Base-by-base conservation (phyloP, 2,888 invertebrate species). In the Hedya salicella region DNA sequence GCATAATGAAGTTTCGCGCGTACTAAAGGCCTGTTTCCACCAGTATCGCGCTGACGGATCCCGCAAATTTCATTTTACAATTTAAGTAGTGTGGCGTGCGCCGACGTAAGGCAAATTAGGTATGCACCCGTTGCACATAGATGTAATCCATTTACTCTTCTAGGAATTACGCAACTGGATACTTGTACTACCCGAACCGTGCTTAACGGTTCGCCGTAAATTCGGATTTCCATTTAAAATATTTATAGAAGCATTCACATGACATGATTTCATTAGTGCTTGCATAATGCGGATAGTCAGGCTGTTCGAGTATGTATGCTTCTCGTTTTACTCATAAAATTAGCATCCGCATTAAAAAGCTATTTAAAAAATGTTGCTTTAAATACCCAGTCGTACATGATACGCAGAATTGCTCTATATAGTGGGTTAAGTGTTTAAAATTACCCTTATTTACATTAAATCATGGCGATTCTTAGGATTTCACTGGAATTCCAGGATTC, bases 1-100 rank as follows among this genome's bases (percentile, higher is more conserved):
- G 77, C 87, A 82, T 89, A 89, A 90, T 88, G 82, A 85, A 85
- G 85, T 89, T 88, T 85, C 80, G 80, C 81, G 78, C 70, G 77
- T 79, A 78, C 79, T 75, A 88, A 81, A 82, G 79, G 75, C 82
- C 85, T 83, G 86, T 88, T 90, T 89, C 84, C 86, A 79, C 80
- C 73, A 79, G 53, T 82, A 83, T 78, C 75, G 73, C 79, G 79
- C 80, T 76, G 76, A 78, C 78, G 75, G 70, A 72, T 73, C 75
- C 77, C 74, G 78, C 78, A 70, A 83, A 85, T 85, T 80, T 81
- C 78, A 82, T 81, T 82, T 82, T 75, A 76, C 68, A 73, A 78
- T 77, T 79, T 76, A 80, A 78, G 79, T 77, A 78, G 69, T 61
- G 46, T 60, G 60, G 60, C 53, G 46, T 53, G 60, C 60, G 48